These are phyloP conservation scores for Biston betularia DNA, from an alignment of 2,888 invertebrate genomes.

Conservation along the genomic window DNA sequence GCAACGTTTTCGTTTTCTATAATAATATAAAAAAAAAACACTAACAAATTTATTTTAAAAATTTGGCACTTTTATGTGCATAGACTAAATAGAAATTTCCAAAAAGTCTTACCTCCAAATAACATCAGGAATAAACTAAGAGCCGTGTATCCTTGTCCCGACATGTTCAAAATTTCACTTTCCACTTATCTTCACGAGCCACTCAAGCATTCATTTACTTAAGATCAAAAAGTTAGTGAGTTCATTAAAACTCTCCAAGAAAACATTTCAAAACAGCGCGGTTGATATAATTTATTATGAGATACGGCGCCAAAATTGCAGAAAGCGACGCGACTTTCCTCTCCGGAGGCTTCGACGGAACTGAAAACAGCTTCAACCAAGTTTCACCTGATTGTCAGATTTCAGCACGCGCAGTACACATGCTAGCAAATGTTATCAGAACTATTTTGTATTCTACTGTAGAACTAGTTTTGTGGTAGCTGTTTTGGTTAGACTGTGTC, in stretches of 20 bases:
- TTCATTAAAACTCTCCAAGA: conserved; percentile 20
- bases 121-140: conserved; percentile 63
- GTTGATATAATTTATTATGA: conserved; percentile 33
- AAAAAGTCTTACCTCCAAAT: conserved; percentile 69
- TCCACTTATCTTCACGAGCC: conserved; percentile 51
- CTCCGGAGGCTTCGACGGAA: conserved; percentile 43
- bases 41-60: no score
- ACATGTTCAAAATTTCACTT: conserved; percentile 60
- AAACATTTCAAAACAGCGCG: conserved; percentile 36
- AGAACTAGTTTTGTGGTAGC: background rate
- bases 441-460: conserved; percentile 18
- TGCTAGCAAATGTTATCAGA: conserved; percentile 14
- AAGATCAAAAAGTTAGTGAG: conserved; percentile 20
- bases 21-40: no score
- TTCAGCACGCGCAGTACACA: conserved; percentile 38
- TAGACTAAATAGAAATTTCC: background rate
- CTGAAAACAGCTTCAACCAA: conserved; percentile 47
- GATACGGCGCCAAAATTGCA: conserved; percentile 34
- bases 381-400: conserved; percentile 41
- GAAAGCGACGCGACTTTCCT: conserved; percentile 34
- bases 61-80: background rate
- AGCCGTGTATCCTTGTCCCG: conserved; percentile 59
- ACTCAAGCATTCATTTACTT: conserved; percentile 26
- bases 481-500: conserved; percentile 20
- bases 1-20: no score